Percentiles rank a stretch among this genome's conserved stretches.
Conservation (phyloP, 1,140 invertebrate species). For the Acromyrmex echinatior region DNA sequence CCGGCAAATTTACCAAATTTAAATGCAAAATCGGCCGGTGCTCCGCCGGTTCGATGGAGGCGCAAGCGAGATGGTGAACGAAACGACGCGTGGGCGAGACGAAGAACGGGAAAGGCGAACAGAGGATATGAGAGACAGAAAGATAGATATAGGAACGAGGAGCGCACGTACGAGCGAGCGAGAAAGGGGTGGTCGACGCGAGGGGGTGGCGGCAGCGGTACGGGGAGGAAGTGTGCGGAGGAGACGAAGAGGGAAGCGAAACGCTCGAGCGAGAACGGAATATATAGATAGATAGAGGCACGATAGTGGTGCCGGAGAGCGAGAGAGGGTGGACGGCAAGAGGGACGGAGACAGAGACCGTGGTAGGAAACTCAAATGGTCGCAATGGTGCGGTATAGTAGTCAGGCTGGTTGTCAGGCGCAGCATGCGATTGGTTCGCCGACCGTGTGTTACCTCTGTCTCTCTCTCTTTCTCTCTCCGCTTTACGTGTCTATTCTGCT, state of each 20-base stretch:
- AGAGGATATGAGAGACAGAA: slow-evolving; percentile 70
- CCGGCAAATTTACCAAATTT: slow-evolving; percentile 86
- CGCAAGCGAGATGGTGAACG: slow-evolving; percentile 43
- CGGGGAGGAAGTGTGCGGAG: slow-evolving; percentile 38
- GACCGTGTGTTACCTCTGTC: slow-evolving; percentile 71
- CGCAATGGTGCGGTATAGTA: slow-evolving; percentile 83
- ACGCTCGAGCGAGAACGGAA: slow-evolving; percentile 68
- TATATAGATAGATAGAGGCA: slow-evolving; percentile 76
- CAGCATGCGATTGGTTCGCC: slow-evolving; percentile 83
- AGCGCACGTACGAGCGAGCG: slow-evolving; percentile 52
- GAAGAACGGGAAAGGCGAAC: slow-evolving; percentile 56
- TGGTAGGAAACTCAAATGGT: slow-evolving; percentile 83
- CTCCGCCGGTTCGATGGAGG: slow-evolving; percentile 69
- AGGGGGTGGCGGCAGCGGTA: slow-evolving; percentile 22
- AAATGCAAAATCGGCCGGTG: slow-evolving; percentile 85
- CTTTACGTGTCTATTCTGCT: slow-evolving; percentile 33
- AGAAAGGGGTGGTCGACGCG: slow-evolving; percentile 53
- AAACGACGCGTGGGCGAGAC: slow-evolving; percentile 43
- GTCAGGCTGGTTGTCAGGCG: slow-evolving; percentile 81
- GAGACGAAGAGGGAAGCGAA: slow-evolving; percentile 48
- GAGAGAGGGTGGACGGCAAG: slow-evolving; percentile 65
- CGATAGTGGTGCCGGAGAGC: slow-evolving; percentile 65
- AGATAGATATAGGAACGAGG: slow-evolving; percentile 50
- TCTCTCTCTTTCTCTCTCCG: slow-evolving; percentile 61
- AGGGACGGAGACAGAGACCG: slow-evolving; percentile 61